phyloP scores from a whole-genome alignment of 2,797 vertebrate genomes.

The Clarias fuscus region DNA sequence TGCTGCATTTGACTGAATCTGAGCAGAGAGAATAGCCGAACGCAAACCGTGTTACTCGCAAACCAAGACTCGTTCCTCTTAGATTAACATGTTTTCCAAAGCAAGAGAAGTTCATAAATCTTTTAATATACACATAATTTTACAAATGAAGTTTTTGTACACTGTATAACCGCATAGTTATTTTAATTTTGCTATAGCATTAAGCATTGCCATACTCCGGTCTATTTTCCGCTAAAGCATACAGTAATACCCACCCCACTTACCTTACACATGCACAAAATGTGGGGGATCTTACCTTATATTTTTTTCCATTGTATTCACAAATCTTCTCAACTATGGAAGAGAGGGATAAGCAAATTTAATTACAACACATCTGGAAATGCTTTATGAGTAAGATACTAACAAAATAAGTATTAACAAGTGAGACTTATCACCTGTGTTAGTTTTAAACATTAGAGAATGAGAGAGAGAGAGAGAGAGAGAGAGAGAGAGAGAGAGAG shows the following conservation, averaged over 20 bases:
- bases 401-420: not conserved
- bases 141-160: not conserved
- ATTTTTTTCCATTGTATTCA: conserved; percentile 56
- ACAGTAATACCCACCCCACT: not conserved
- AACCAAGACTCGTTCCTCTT: no score
- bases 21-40: no score
- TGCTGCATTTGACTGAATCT: no score
- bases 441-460: not conserved
- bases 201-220: not conserved
- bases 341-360: not conserved
- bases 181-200: not conserved
- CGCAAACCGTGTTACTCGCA: no score
- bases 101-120: not conserved
- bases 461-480: no score
- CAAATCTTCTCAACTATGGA: conserved; percentile 71
- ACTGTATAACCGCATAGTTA: not conserved
- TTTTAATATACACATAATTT: not conserved
- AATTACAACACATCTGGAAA: conserved; percentile 46
- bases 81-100: not conserved
- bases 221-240: not conserved
- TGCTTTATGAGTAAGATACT: conserved; percentile 40
- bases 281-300: conserved; percentile 50
- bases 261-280: not conserved
- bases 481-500: no score
- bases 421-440: not conserved